Evolutionary conservation across 2,888 invertebrate species (phyloP).

Genomic region (Nymphalis c-album): DNA sequence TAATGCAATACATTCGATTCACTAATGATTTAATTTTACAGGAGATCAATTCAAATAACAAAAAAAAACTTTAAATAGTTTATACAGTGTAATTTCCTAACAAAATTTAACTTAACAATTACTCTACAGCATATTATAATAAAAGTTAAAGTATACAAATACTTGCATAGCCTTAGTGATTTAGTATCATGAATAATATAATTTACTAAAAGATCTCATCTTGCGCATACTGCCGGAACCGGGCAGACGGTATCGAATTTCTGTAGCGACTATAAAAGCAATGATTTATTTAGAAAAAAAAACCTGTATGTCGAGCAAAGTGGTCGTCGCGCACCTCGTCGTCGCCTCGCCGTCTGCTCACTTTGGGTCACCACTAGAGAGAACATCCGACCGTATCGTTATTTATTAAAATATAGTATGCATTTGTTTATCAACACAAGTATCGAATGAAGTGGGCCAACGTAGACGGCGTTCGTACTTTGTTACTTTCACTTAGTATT

Average conservation of each 20-base stretch:
- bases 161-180: not conserved
- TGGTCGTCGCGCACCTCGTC: constrained; percentile 63
- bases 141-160: not conserved
- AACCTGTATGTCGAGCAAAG: constrained; percentile 65
- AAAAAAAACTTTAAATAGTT: no score
- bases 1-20: no score
- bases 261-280: constrained; percentile 59
- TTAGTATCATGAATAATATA: constrained; percentile 2
- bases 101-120: no score
- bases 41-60: no score
- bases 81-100: no score
- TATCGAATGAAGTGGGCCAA: constrained; percentile 39
- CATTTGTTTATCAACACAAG: constrained; percentile 45
- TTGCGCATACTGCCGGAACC: constrained; percentile 48
- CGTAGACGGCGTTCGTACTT: constrained; percentile 38
- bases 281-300: constrained; percentile 62
- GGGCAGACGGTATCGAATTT: constrained; percentile 69
- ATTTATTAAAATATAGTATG: constrained; percentile 50
- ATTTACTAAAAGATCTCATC: constrained; percentile 12
- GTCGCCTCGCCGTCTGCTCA: constrained; percentile 76
- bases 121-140: no score
- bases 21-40: no score
- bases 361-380: constrained; percentile 60
- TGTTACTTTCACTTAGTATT: constrained; percentile 59
- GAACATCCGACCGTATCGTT: constrained; percentile 55